Evolutionary conservation across 2,113 vertebrate species (phyloP).

Genomic region (Campylorhamphus procurvoides): DNA sequence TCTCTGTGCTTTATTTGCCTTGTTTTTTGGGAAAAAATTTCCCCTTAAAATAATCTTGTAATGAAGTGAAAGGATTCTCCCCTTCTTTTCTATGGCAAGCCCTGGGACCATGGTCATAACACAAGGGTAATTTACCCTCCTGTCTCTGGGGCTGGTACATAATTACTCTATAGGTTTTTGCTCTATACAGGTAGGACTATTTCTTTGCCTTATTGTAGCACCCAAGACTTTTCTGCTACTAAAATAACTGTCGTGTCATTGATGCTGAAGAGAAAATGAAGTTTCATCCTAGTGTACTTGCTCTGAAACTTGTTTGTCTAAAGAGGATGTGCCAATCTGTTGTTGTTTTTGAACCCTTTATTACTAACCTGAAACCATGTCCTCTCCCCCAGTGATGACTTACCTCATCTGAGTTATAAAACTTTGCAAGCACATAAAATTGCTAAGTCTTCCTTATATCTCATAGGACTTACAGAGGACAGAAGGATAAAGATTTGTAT

Average conservation of each 20-base stretch:
- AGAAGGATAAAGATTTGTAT: neutral
- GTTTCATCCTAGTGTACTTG: neutral
- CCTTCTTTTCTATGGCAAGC: neutral
- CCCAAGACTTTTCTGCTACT: neutral
- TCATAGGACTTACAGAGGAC: neutral
- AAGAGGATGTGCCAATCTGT: neutral
- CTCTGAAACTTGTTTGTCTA: neutral
- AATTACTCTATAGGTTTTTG: neutral
- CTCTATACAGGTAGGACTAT: neutral
- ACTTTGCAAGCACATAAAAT: neutral
- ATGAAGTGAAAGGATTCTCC: neutral
- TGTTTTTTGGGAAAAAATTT: neutral
- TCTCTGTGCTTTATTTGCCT: neutral
- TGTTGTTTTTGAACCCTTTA: neutral
- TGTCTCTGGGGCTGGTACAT: neutral
- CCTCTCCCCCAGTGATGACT: neutral
- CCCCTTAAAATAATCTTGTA: neutral
- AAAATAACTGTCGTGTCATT: neutral
- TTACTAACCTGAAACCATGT: neutral
- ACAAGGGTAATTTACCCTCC: neutral
- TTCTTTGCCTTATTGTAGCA: neutral
- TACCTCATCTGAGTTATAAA: neutral
- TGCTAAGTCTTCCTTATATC: neutral
- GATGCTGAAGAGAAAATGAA: neutral
- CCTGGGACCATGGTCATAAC: neutral